Base-by-base conservation (phyloP, 2,888 invertebrate genomes). In the Orthosia incerta region DNA sequence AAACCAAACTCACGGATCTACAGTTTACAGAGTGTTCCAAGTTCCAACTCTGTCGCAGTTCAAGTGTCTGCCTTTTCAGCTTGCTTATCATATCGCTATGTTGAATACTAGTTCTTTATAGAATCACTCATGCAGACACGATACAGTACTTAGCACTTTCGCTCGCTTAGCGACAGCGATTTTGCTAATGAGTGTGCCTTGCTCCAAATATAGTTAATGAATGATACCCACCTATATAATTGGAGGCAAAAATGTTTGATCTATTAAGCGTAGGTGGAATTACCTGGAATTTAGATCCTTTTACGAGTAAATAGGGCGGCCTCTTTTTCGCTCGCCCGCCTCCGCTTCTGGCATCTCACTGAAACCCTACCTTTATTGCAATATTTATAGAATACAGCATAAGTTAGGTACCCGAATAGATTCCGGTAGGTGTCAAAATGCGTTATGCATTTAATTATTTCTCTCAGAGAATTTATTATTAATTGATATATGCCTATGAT, bases 381-480 rank as follows among this genome's bases (percentile, higher is more conserved):
- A 70, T 74, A 82, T 78, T 81, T 74, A 74, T 82, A 61, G 59
- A 74, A 46, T 56, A 46, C 50, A 18, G 45, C 45, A 64, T 64
- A 61, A 71, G 59, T 69, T 78, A n/a, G n/a, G n/a, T n/a, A 78
- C 46, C 63, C 11, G 63, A 68, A 57, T 72, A 62, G 61, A 77
- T 82, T 75, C 62, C 74, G 39, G 70, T 56, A 68, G 51, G 75
- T 82, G 82, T 74, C 75, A 71, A 79, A 71, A 82, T 82, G 71
- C 75, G 50, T 81, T 82, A 81, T 82, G 66, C 50, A 60, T 81
- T 75, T 63, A 81, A 81, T 81, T 81, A 82, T 75, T 70, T 69
- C 71, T 69, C 56, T 23, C 65, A 55, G 46, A 69, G 31, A 66
- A 62, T 81, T 82, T 79, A 81, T 82, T 81, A 71, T 70, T 69